Evolutionary conservation across 2,888 invertebrate species (phyloP).

Genomic region (Coenonympha arcania): DNA sequence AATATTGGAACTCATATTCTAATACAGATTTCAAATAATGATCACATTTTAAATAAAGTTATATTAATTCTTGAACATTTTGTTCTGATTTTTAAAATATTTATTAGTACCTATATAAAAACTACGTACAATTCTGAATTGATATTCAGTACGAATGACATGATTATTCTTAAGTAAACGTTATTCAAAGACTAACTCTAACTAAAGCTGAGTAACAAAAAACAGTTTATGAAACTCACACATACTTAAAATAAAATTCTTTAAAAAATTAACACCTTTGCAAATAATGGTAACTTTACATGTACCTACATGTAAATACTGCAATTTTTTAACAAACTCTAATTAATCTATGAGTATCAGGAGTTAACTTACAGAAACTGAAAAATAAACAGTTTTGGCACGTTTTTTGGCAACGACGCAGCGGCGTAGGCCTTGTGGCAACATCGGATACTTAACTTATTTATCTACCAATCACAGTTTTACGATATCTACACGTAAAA

Average conservation of each 20-base stretch:
- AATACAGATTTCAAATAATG: too few species aligned
- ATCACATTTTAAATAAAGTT: too few species aligned
- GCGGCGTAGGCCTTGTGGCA: background rate
- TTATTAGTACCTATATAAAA: too few species aligned
- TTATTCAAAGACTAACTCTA: too few species aligned
- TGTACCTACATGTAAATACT: background rate
- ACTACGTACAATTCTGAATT: too few species aligned
- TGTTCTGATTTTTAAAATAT: too few species aligned
- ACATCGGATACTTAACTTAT: background rate
- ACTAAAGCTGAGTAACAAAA: too few species aligned
- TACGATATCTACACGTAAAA: too few species aligned
- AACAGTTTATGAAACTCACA: background rate
- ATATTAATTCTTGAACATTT: too few species aligned
- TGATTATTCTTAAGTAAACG: too few species aligned
- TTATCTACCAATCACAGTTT: constrained; percentile 1
- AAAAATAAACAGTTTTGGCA: background rate
- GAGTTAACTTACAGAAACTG: background rate
- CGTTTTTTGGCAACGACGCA: background rate
- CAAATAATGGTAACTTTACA: background rate
- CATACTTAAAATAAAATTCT: background rate
- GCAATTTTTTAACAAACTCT: background rate
- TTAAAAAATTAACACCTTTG: background rate
- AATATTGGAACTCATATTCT: background rate
- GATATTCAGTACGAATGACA: too few species aligned
- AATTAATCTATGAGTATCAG: background rate